Percentiles rank a stretch among this genome's conserved stretches.
Evolutionary conservation across 2,113 vertebrate genomes (phyloP).

Genomic region (Atractosteus spatula): DNA sequence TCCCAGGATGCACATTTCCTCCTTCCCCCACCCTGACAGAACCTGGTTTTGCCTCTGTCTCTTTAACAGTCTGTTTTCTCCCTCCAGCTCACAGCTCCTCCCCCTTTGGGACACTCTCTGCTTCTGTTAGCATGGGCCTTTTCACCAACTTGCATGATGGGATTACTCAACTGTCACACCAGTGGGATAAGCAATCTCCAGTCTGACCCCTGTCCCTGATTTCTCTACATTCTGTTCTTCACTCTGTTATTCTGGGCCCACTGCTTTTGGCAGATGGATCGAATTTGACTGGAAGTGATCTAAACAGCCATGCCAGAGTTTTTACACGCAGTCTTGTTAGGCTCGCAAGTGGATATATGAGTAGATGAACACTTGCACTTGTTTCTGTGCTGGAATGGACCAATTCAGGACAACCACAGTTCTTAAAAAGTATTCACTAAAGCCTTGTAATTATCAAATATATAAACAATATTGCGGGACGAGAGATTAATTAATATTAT

Average conservation of each 20-base stretch:
- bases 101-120: constrained; percentile 50
- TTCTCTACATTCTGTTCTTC: neutral
- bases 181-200: constrained; percentile 49
- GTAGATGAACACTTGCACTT: neutral
- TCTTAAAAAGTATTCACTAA: too few relatives aligned
- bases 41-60: constrained; percentile 49
- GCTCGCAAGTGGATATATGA: neutral
- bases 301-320: neutral
- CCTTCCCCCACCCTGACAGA: constrained; percentile 69
- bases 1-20: constrained; percentile 74
- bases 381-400: neutral
- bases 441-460: too few relatives aligned
- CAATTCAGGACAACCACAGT: too few relatives aligned
- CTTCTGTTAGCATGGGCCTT: constrained; percentile 64
- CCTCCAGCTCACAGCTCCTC: constrained; percentile 58
- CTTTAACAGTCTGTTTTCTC: constrained; percentile 44
- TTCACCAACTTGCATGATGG: constrained; percentile 74
- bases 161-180: constrained; percentile 46
- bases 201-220: constrained; percentile 16
- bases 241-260: neutral
- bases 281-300: neutral
- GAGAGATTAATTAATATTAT: too few relatives aligned
- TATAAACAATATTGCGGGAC: too few relatives aligned
- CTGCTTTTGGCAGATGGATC: neutral
- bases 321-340: neutral